A percentile compares a stretch with the other conserved stretches of the same genome.
Conservation (phyloP, 2,888 invertebrate genomes). For the Pocota personata region DNA sequence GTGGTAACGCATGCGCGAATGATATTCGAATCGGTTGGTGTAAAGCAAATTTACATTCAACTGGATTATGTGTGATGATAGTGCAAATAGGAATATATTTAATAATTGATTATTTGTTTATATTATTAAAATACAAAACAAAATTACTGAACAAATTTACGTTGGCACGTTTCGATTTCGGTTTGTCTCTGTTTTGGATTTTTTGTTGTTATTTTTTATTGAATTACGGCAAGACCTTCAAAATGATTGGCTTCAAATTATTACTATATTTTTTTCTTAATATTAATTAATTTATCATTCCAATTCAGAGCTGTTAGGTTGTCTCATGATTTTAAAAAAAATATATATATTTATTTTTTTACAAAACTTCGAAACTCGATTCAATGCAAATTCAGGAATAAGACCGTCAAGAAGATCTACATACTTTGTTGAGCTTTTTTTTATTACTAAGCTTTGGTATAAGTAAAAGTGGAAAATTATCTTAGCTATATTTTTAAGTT, state of each 20-base stretch:
- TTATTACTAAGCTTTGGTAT: neutral
- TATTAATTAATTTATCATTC: slow-evolving; percentile 58
- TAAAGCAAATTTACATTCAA: slow-evolving; percentile 95
- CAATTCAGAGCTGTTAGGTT: slow-evolving; percentile 32
- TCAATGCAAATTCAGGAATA: slow-evolving; percentile 7
- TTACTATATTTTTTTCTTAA: neutral
- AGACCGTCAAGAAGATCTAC: neutral
- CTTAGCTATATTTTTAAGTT: slow-evolving; percentile 27
- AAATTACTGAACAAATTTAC: slow-evolving; percentile 49
- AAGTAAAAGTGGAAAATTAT: slow-evolving; percentile 20
- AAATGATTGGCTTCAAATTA: neutral
- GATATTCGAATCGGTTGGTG: slow-evolving; percentile 96
- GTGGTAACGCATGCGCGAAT: slow-evolving; percentile 96
- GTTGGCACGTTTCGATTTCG: slow-evolving; percentile 42
- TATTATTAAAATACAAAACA: slow-evolving; percentile 57
- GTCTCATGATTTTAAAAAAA: neutral
- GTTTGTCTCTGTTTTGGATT: slow-evolving; percentile 1
- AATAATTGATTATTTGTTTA: slow-evolving; percentile 57
- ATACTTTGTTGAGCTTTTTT: neutral
- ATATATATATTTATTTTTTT: slow-evolving; percentile 1
- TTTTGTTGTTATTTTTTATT: neutral
- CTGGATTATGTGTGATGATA: slow-evolving; percentile 90
- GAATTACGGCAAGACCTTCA: neutral
- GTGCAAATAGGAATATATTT: slow-evolving; percentile 59
- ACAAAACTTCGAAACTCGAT: neutral